phyloP scores from a whole-genome alignment of 2,888 invertebrate genomes.

The Rhingia campestris region DNA sequence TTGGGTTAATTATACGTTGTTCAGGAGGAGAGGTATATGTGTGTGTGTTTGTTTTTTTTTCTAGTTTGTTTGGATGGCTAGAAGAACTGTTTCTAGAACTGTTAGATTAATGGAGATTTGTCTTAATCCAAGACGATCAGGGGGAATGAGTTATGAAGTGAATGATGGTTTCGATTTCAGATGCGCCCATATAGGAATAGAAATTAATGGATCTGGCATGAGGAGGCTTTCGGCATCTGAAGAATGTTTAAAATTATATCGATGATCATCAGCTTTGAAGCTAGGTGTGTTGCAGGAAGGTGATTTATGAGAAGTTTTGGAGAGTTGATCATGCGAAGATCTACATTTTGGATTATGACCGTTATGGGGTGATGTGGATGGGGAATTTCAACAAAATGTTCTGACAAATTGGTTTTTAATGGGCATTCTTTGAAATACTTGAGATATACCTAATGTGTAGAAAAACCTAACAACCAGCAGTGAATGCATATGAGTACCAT shows the following conservation, averaged over 20 bases:
- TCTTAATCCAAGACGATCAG: not conserved
- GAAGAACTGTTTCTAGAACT: slow-evolving; percentile 57
- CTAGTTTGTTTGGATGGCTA: slow-evolving; percentile 34
- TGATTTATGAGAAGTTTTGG: not conserved
- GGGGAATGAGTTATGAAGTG: slow-evolving; percentile 14
- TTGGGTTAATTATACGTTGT: slow-evolving; percentile 63
- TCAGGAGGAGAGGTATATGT: not conserved
- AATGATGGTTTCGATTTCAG: slow-evolving; percentile 32
- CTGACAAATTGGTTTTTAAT: too few relatives aligned
- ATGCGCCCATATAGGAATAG: not conserved
- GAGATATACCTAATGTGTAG: too few relatives aligned
- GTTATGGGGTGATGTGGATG: too few relatives aligned
- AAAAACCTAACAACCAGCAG: too few relatives aligned
- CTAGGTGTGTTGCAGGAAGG: not conserved
- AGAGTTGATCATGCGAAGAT: too few relatives aligned
- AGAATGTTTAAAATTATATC: not conserved
- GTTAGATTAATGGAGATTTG: slow-evolving; percentile 39
- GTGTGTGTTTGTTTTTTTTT: slow-evolving; percentile 19
- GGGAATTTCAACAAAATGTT: too few relatives aligned
- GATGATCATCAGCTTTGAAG: not conserved
- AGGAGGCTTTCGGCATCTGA: not conserved
- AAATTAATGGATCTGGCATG: not conserved
- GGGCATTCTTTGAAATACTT: too few relatives aligned
- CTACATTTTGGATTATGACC: too few relatives aligned
- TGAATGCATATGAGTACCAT: too few relatives aligned